These are phyloP conservation scores for Popillia japonica DNA, from an alignment of 1,140 invertebrate species.

Conservation along the genomic window DNA sequence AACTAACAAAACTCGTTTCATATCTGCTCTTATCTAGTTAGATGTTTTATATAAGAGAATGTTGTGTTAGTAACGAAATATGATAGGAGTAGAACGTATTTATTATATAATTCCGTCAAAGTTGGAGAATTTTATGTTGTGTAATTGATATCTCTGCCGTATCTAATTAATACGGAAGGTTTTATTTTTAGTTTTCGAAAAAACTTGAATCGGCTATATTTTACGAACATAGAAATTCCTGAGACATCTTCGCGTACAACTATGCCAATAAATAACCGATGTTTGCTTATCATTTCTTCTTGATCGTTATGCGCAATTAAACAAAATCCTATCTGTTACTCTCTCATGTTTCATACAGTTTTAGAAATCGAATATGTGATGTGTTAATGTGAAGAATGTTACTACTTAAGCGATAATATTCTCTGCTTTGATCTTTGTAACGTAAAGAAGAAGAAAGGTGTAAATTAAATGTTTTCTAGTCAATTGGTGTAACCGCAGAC, in stretches of 20 bases:
- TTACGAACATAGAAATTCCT: neutral
- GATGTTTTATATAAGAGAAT: no score
- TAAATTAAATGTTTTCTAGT: no score
- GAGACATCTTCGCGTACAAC: neutral
- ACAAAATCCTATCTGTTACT: neutral
- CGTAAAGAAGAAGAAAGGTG: no score
- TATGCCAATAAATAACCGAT: constrained; percentile 7
- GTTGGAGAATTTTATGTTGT: neutral
- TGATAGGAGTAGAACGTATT: no score
- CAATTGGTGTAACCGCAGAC: no score
- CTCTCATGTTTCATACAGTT: neutral
- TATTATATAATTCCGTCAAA: constrained; percentile 12
- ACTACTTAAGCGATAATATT: neutral
- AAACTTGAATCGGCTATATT: neutral
- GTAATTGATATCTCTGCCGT: constrained; percentile 2
- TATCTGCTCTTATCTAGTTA: no score
- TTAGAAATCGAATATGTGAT: neutral
- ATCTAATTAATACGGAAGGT: neutral
- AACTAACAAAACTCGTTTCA: no score
- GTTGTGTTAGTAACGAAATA: no score
- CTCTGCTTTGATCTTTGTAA: no score
- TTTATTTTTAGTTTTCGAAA: neutral
- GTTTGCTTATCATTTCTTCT: neutral
- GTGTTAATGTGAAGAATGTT: constrained; percentile 6
- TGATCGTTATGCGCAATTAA: neutral